These are phyloP conservation scores for Labroides dimidiatus DNA, from an alignment of 2,797 vertebrate genomes.

Conservation along the genomic window DNA sequence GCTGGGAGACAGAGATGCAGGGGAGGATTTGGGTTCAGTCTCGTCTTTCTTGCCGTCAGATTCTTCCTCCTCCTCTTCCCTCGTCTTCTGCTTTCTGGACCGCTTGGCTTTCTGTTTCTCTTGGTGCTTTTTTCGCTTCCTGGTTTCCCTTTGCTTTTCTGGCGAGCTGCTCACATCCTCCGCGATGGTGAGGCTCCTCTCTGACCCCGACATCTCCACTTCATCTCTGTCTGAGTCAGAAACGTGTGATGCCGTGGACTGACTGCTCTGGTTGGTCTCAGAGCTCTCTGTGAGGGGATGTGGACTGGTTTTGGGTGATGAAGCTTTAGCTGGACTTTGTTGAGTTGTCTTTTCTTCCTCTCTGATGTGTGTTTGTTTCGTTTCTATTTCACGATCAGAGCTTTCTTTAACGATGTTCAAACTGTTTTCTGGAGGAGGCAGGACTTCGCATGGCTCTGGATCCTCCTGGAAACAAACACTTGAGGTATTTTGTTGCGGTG, in stretches of 20 bases:
- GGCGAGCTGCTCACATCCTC: slow-evolving; percentile 29
- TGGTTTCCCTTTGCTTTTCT: slow-evolving; percentile 64
- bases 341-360: background rate
- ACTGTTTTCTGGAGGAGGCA: background rate
- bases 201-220: slow-evolving; percentile 11
- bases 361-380: background rate
- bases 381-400: slow-evolving; percentile 43
- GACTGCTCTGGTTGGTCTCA: background rate
- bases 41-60: slow-evolving; percentile 51
- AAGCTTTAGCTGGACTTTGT: slow-evolving; percentile 9
- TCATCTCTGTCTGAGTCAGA: slow-evolving; percentile 27
- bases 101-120: slow-evolving; percentile 71
- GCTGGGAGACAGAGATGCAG: slow-evolving; percentile 74
- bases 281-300: background rate
- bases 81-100: slow-evolving; percentile 51
- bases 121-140: slow-evolving; percentile 86
- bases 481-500: slow-evolving; percentile 14
- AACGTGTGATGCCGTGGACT: background rate
- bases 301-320: background rate
- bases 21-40: slow-evolving; percentile 41
- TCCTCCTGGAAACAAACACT: background rate
- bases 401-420: background rate
- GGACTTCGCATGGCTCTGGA: background rate
- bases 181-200: slow-evolving; percentile 19
- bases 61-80: slow-evolving; percentile 50